phyloP scores from a whole-genome alignment of 1,140 invertebrate species.

The Papilio machaon region DNA sequence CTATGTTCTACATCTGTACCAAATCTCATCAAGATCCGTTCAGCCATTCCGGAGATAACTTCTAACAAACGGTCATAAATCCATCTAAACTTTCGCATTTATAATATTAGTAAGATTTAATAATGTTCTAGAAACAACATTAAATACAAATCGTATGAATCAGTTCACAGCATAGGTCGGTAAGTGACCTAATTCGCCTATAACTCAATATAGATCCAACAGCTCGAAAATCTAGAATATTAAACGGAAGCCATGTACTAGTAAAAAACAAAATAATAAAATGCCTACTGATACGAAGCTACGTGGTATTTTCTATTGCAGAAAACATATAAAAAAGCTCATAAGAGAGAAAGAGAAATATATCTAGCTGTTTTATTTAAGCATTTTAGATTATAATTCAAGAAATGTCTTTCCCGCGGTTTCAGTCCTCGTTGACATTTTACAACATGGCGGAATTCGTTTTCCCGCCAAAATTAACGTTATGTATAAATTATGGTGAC shows the following conservation, averaged over 20 bases:
- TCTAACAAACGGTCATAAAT: no score
- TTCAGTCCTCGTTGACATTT: background rate
- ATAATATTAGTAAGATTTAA: no score
- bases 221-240: background rate
- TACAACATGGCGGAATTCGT: conserved; percentile 21
- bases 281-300: background rate
- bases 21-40: no score
- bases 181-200: background rate
- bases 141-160: background rate
- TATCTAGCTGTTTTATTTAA: background rate
- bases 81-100: no score
- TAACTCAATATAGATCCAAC: background rate
- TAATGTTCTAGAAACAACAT: background rate
- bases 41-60: no score
- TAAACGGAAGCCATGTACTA: background rate
- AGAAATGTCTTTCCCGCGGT: background rate
- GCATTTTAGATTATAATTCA: background rate
- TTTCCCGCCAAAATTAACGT: conserved; percentile 32
- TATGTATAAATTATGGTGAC: background rate
- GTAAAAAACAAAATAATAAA: no score
- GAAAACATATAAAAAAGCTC: background rate
- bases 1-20: no score
- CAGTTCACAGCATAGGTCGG: background rate
- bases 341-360: conserved; percentile 5
- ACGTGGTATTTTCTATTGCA: background rate